These are phyloP conservation scores for Palythoa grandiflora DNA, from an alignment of 92 coral and sea anemone species.

Conservation along the genomic window DNA sequence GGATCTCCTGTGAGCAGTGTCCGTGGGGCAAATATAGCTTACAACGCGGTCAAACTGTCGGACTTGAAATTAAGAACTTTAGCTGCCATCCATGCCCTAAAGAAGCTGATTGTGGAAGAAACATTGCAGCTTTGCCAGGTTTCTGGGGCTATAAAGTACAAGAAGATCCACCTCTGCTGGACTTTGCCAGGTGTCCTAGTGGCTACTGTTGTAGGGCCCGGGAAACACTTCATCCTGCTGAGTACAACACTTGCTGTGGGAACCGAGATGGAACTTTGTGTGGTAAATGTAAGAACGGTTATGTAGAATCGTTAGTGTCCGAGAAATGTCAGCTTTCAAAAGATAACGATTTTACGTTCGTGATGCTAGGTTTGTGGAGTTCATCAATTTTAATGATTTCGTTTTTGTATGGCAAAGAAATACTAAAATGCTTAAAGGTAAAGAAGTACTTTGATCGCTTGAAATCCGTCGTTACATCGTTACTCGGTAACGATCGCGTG, in stretches of 20 bases:
- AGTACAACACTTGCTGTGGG: conserved; percentile 36
- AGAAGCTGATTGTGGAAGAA: conserved; percentile 15
- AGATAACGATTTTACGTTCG: too few species aligned
- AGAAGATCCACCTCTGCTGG: not conserved
- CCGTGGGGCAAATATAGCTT: conserved; percentile 20
- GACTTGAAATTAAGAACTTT: conserved; percentile 9
- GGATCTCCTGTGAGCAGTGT: conserved; percentile 23
- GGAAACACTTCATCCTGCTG: not conserved
- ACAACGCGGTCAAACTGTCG: conserved; percentile 13
- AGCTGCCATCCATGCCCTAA: conserved; percentile 17
- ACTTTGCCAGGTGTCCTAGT: not conserved
- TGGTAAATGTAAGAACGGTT: conserved; percentile 21
- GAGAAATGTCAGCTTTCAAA: not conserved
- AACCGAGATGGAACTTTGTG: conserved; percentile 10
- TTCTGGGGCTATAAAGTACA: conserved; percentile 29
- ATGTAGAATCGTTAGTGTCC: conserved; percentile 6
- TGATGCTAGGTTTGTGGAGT: too few species aligned
- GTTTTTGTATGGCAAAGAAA: too few species aligned
- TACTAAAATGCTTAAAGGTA: too few species aligned
- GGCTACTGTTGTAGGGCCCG: not conserved
- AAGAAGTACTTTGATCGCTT: too few species aligned
- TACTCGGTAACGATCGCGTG: too few species aligned
- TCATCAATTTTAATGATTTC: too few species aligned
- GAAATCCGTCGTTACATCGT: too few species aligned
- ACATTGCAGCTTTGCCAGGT: conserved; percentile 18